Evolutionary conservation across 2,888 invertebrate genomes (phyloP).

Genomic region (Troglohyphantes excavatus): DNA sequence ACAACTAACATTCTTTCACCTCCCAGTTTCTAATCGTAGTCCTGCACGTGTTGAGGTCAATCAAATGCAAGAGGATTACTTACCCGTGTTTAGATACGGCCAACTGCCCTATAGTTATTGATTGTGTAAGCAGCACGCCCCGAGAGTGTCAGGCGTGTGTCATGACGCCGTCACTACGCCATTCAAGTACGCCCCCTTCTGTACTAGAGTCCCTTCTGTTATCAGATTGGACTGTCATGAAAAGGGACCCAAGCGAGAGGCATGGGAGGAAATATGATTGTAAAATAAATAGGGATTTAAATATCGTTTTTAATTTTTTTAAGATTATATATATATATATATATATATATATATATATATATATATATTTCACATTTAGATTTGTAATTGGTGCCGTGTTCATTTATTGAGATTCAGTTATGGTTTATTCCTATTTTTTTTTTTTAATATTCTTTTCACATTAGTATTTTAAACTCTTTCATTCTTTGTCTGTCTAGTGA

Average conservation of each 20-base stretch:
- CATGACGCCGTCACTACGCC: not conserved
- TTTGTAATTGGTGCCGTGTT: no score
- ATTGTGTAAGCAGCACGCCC: not conserved
- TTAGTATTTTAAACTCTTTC: no score
- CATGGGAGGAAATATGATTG: no score
- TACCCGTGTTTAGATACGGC: not conserved
- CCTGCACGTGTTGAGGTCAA: not conserved
- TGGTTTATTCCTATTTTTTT: no score
- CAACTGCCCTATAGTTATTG: conserved; percentile 1
- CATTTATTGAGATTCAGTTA: no score
- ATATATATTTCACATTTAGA: no score
- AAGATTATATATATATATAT: no score
- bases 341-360: no score
- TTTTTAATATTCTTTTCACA: no score
- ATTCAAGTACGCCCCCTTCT: not conserved
- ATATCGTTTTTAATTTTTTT: no score
- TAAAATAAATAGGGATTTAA: no score
- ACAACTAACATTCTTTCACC: not conserved
- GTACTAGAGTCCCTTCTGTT: conserved; percentile 18
- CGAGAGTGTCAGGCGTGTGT: not conserved
- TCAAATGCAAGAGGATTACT: not conserved
- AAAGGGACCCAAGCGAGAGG: not conserved
- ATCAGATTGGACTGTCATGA: not conserved
- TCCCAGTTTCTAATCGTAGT: not conserved
- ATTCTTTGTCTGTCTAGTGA: no score